Evolutionary conservation across 1,140 invertebrate species (phyloP).

Genomic region (Monomorium pharaonis): DNA sequence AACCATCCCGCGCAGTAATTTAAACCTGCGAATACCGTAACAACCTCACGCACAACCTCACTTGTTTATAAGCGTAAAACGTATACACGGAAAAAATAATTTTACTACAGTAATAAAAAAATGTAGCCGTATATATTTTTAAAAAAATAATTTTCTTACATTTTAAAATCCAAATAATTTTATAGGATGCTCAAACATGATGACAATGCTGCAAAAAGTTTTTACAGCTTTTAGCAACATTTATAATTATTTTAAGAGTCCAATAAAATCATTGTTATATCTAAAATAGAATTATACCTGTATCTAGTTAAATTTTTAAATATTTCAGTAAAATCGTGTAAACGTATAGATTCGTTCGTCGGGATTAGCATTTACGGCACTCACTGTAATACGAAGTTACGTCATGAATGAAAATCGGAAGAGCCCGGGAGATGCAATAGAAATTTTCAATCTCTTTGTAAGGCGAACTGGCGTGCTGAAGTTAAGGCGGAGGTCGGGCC

Average conservation of each 20-base stretch:
- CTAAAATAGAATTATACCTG: too few species aligned
- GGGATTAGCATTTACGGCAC: neutral
- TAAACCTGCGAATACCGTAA: neutral
- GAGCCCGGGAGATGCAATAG: conserved; percentile 10
- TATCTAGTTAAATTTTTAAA: too few species aligned
- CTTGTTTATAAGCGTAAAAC: neutral
- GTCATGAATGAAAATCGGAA: conserved; percentile 58
- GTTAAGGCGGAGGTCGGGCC: conserved; percentile 81
- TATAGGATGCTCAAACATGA: too few species aligned
- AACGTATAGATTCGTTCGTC: neutral
- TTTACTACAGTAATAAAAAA: too few species aligned
- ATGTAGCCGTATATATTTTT: too few species aligned
- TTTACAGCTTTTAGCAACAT: too few species aligned
- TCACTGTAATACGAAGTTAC: neutral
- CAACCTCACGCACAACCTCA: neutral
- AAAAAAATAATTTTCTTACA: too few species aligned
- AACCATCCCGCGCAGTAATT: neutral
- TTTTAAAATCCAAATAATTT: too few species aligned
- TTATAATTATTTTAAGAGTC: neutral
- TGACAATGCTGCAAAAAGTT: too few species aligned
- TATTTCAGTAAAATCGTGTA: neutral
- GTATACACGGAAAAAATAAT: neutral
- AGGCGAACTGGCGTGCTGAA: conserved; percentile 64
- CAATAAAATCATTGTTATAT: too few species aligned
- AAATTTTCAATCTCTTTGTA: conserved; percentile 76